Conservation (phyloP, 2,888 invertebrate species). For the Escarpia spicata region DNA sequence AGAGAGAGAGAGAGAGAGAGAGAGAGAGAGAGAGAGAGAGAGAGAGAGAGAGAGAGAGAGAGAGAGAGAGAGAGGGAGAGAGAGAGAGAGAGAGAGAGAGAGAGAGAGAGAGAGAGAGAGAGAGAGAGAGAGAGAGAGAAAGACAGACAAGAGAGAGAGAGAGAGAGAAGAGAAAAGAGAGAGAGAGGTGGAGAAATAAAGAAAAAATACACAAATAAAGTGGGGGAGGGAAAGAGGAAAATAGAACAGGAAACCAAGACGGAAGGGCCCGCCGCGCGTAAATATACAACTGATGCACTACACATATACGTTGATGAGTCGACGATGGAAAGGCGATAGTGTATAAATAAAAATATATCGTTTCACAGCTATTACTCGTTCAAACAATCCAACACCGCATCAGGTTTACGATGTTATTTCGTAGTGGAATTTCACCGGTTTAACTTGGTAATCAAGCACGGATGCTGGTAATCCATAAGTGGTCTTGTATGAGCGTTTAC, state of each 20-base stretch:
- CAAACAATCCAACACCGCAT: neutral
- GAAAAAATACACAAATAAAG: constrained; percentile 25
- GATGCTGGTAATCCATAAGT: too few relatives aligned
- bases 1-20: constrained; percentile 31
- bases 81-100: constrained; percentile 28
- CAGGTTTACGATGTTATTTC: neutral
- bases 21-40: constrained; percentile 29
- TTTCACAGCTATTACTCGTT: neutral
- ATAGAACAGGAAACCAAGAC: constrained; percentile 32
- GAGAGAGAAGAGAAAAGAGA: constrained; percentile 20
- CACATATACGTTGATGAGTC: neutral
- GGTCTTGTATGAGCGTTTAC: too few relatives aligned
- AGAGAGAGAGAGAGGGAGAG: constrained; percentile 22
- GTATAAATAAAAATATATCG: neutral
- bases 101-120: constrained; percentile 27
- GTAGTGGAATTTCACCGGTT: neutral
- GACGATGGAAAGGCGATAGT: neutral
- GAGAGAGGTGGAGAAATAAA: neutral
- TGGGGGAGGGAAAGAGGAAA: constrained; percentile 32
- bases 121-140: constrained; percentile 26
- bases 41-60: constrained; percentile 5
- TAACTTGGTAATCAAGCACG: neutral
- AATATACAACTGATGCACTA: neutral
- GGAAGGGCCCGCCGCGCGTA: constrained; percentile 37
- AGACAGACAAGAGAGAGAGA: constrained; percentile 27